A percentile compares a stretch with the other conserved stretches of the same genome.
Evolutionary conservation across 2,113 vertebrate genomes (phyloP).

Genomic region (Sclerurus mexicanus): DNA sequence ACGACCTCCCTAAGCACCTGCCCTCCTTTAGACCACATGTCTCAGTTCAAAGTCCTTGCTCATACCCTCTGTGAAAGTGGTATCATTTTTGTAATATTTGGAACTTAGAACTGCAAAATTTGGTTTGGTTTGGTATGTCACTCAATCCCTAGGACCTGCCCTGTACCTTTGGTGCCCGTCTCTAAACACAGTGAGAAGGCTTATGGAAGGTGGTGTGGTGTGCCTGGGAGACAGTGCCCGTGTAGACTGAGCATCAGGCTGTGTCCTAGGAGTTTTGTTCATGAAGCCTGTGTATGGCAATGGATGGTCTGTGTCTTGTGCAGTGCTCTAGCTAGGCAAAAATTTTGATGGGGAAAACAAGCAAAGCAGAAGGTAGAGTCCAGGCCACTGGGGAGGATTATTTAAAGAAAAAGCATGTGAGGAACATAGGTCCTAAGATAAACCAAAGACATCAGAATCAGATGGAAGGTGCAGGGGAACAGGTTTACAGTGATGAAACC

Average conservation of each 20-base stretch:
- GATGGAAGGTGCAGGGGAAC: neutral
- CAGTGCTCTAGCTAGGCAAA: neutral
- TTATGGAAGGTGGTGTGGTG: neutral
- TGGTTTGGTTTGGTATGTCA: neutral
- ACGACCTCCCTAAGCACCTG: neutral
- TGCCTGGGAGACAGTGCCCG: too few species aligned
- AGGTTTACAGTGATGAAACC: neutral
- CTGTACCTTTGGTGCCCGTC: neutral
- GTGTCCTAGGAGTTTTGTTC: neutral
- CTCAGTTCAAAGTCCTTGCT: neutral
- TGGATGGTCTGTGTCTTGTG: rapidly evolving
- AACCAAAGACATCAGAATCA: neutral
- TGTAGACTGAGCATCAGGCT: neutral
- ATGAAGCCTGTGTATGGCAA: rapidly evolving
- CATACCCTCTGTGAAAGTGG: neutral
- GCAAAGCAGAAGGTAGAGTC: neutral
- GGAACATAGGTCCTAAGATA: neutral
- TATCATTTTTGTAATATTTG: neutral
- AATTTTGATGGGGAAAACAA: neutral
- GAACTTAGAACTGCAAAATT: neutral
- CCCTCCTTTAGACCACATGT: rapidly evolving
- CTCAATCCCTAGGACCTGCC: neutral
- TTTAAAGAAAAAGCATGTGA: neutral
- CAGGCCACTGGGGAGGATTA: neutral
- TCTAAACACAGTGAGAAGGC: rapidly evolving